These are phyloP conservation scores for Anoura caudifer DNA, from an alignment of 2,113 vertebrate species.

Conservation along the genomic window DNA sequence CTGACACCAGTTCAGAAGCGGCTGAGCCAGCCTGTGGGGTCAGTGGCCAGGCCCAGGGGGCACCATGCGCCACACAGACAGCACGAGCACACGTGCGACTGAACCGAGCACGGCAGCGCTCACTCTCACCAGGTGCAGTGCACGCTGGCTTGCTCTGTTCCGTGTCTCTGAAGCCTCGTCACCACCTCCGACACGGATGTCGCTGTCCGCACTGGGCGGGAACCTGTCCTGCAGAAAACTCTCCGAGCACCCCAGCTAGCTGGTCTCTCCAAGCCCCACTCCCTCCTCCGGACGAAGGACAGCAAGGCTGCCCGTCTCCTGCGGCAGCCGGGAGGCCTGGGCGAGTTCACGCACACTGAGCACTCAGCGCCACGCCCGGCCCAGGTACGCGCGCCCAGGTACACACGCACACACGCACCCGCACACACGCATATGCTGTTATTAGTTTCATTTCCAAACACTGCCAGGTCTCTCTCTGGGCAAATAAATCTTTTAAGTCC, in stretches of 20 bases:
- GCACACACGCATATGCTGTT: neutral
- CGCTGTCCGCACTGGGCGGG: neutral
- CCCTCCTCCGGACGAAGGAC: neutral
- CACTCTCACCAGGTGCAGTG: too few relatives aligned
- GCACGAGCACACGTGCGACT: too few relatives aligned
- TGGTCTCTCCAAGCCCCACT: neutral
- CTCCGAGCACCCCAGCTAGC: neutral
- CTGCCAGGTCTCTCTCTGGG: neutral
- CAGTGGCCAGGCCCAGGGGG: neutral
- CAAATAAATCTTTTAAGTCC: conserved; percentile 32
- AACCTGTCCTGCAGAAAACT: neutral
- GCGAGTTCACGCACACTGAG: neutral
- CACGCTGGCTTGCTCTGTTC: neutral
- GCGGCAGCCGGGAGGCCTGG: neutral
- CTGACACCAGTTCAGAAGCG: neutral
- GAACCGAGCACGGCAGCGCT: too few relatives aligned
- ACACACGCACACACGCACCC: neutral
- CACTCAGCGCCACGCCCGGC: neutral
- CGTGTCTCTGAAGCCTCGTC: neutral
- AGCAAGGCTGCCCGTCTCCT: neutral
- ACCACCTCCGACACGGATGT: neutral
- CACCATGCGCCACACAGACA: too few relatives aligned
- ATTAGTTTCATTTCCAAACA: neutral
- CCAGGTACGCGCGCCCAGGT: neutral
- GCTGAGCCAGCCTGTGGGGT: too few relatives aligned